Percentiles rank a stretch among this genome's conserved stretches.
Conservation (phyloP, 2,113 vertebrate species). For the Amblyopsis rosae region DNA sequence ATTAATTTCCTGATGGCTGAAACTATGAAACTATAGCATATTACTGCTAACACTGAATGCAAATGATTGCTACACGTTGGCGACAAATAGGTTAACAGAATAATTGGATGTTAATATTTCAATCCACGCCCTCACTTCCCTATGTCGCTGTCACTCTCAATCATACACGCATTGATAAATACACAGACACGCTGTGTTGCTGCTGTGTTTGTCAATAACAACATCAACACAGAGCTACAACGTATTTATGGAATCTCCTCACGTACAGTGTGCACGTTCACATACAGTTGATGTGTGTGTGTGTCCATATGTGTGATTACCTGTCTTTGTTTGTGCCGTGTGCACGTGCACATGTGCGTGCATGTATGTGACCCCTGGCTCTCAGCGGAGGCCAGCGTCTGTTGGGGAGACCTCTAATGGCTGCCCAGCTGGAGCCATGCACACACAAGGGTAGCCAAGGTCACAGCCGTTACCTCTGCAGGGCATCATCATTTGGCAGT, state of each 20-base stretch:
- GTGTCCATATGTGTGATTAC: neutral
- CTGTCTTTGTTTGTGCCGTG: neutral
- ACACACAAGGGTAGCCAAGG: conserved; percentile 75
- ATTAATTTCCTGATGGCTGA: no score
- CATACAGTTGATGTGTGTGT: conserved; percentile 1
- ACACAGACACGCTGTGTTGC: neutral
- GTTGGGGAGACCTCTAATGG: conserved; percentile 77
- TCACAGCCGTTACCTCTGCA: conserved; percentile 61
- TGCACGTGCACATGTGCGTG: conserved; percentile 7
- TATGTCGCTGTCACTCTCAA: conserved; percentile 22
- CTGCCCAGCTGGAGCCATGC: conserved; percentile 74
- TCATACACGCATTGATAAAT: conserved; percentile 30
- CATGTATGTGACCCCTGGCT: conserved; percentile 64
- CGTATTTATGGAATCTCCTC: conserved; percentile 37
- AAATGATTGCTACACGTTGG: no score
- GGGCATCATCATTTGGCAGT: conserved; percentile 71
- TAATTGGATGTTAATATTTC: no score
- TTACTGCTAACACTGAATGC: no score
- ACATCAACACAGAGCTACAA: neutral
- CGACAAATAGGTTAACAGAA: no score
- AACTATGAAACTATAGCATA: no score
- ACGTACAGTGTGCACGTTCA: conserved; percentile 23
- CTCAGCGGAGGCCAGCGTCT: conserved; percentile 73
- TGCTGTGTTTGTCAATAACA: conserved; percentile 7
- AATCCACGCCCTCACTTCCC: conserved; percentile 4